phyloP scores from a whole-genome alignment of 2,888 invertebrate species.

The Parnassius glacialis region DNA sequence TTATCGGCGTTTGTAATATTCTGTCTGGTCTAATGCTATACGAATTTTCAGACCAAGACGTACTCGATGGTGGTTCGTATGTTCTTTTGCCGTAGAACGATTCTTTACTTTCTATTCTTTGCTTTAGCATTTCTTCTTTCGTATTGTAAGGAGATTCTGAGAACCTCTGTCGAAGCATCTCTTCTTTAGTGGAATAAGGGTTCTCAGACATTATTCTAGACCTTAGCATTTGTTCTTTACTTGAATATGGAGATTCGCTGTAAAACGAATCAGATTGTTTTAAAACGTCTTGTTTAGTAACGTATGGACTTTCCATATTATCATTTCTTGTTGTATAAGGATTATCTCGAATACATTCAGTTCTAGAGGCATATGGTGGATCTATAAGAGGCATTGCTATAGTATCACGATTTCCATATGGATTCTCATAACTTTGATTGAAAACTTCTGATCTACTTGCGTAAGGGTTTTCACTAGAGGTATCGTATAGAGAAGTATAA shows the following conservation, averaged over 20 bases:
- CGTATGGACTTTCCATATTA: slow-evolving; percentile 41
- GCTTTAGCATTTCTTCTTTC: slow-evolving; percentile 73
- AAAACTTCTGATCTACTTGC: slow-evolving; percentile 65
- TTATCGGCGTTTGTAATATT: slow-evolving; percentile 65
- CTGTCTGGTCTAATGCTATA: slow-evolving; percentile 70
- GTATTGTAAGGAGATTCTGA: slow-evolving; percentile 76
- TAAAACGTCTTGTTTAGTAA: slow-evolving; percentile 42
- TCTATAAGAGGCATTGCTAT: slow-evolving; percentile 67
- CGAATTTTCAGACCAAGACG: slow-evolving; percentile 67
- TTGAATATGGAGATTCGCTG: slow-evolving; percentile 70
- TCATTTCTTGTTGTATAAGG: slow-evolving; percentile 44
- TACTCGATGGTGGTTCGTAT: slow-evolving; percentile 69
- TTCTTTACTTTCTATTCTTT: slow-evolving; percentile 68
- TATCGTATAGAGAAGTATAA: slow-evolving; percentile 71
- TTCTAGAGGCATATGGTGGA: slow-evolving; percentile 55
- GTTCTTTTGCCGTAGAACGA: slow-evolving; percentile 68
- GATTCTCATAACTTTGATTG: slow-evolving; percentile 69
- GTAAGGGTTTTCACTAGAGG: slow-evolving; percentile 70
- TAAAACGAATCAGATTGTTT: slow-evolving; percentile 62
- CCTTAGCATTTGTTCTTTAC: slow-evolving; percentile 70
- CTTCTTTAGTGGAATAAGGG: slow-evolving; percentile 74
- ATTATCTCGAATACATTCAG: slow-evolving; percentile 47
- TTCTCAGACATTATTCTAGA: slow-evolving; percentile 65
- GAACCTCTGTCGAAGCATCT: slow-evolving; percentile 74
- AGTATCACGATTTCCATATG: slow-evolving; percentile 67